These are phyloP conservation scores for Tyrophagus putrescentiae DNA, from an alignment of 1,140 invertebrate genomes.

Conservation along the genomic window DNA sequence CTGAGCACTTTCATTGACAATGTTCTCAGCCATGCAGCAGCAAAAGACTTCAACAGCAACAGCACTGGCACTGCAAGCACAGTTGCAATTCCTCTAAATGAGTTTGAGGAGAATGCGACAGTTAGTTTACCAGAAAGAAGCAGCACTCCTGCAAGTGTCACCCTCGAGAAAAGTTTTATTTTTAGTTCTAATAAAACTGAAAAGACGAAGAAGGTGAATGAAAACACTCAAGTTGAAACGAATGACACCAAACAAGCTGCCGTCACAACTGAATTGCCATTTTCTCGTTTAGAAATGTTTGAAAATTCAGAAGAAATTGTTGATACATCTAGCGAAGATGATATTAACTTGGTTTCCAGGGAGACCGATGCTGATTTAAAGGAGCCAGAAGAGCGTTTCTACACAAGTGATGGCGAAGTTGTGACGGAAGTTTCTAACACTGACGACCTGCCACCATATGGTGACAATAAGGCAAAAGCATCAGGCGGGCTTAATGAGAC, in stretches of 20 bases:
- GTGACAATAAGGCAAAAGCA: neutral
- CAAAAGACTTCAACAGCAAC: neutral
- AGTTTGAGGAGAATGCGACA: no score
- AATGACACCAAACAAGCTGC: no score
- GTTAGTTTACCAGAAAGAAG: no score
- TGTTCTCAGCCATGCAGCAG: neutral
- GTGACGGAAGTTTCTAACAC: neutral
- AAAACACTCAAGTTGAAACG: no score
- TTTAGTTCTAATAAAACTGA: no score
- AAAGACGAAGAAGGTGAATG: no score
- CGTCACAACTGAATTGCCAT: neutral
- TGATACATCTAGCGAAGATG: neutral
- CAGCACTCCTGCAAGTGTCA: no score
- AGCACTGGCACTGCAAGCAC: neutral
- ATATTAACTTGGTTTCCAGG: constrained; percentile 7
- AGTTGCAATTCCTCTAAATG: no score
- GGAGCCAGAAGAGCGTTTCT: neutral
- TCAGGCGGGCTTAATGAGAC: neutral
- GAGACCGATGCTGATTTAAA: constrained; percentile 9
- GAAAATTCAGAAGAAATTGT: neutral
- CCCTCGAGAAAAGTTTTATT: no score
- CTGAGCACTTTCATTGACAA: constrained; percentile 4
- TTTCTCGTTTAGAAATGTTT: neutral
- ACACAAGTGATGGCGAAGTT: neutral
- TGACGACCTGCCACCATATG: neutral